Conservation (phyloP, 2,113 vertebrate genomes). For the Desmodus rotundus region DNA sequence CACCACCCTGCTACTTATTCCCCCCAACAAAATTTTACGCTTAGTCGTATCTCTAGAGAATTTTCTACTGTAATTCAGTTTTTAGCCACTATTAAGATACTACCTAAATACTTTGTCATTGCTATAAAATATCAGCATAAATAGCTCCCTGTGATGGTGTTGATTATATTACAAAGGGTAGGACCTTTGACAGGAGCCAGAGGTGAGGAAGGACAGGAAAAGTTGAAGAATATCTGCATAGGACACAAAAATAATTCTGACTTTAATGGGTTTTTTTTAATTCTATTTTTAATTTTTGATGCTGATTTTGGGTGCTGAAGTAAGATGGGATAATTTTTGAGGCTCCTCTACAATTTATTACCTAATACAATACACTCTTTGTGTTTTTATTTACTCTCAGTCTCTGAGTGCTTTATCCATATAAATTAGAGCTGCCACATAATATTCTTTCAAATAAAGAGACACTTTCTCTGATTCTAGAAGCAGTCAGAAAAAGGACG, state of each 20-base stretch:
- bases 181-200: neutral
- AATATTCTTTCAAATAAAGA: neutral
- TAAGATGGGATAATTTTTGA: neutral
- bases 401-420: neutral
- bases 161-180: neutral
- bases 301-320: neutral
- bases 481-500: neutral
- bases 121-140: neutral
- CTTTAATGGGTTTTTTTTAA: neutral
- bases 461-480: neutral
- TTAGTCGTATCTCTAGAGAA: neutral
- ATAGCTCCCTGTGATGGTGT: neutral
- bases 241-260: neutral
- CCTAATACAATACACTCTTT: neutral
- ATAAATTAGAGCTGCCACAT: neutral
- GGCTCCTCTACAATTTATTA: neutral
- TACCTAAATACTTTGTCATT: neutral
- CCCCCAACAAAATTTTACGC: neutral
- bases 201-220: neutral
- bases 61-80: neutral
- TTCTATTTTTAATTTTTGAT: neutral
- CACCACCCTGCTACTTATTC: neutral
- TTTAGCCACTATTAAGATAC: neutral
- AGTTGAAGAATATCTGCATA: neutral
- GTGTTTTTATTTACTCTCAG: neutral